Evolutionary conservation across 1,140 invertebrate species (phyloP).

Genomic region (Rhagoletis zephyria): DNA sequence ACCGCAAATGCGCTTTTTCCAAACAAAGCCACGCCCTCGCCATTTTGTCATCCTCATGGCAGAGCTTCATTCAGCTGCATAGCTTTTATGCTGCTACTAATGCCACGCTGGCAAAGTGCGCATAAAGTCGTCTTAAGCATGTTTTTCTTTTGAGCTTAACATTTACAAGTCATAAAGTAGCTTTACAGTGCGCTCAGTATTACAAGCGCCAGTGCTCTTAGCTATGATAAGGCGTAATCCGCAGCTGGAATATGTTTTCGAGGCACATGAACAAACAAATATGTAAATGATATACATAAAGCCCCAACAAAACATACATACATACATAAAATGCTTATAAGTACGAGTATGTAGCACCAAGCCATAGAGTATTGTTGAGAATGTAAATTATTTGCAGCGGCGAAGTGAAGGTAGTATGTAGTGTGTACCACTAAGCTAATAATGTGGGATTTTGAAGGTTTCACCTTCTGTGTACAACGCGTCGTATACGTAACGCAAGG

Average conservation of each 20-base stretch:
- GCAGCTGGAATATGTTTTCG: conserved; percentile 15
- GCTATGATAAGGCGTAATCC: conserved; percentile 44
- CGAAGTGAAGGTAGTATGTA: too few relatives aligned
- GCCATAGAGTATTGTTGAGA: not conserved
- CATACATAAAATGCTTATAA: not conserved
- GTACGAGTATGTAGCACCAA: not conserved
- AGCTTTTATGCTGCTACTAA: conserved; percentile 26
- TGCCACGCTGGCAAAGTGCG: conserved; percentile 9
- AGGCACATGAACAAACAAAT: conserved; percentile 36
- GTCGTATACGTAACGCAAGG: not conserved
- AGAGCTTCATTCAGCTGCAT: not conserved
- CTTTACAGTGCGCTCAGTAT: conserved; percentile 1
- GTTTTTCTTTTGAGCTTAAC: conserved; percentile 41
- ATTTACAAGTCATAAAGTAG: conserved; percentile 48
- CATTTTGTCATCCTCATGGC: not conserved
- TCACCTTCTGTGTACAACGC: not conserved
- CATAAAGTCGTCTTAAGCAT: conserved; percentile 37
- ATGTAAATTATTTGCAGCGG: not conserved
- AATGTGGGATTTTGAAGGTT: not conserved
- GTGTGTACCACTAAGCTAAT: not conserved
- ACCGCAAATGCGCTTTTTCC: not conserved
- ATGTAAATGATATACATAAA: conserved; percentile 36
- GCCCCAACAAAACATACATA: not conserved
- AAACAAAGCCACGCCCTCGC: not conserved
- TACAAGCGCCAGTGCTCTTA: conserved; percentile 10